Percentiles rank a stretch among this genome's conserved stretches.
Conservation (phyloP, 2,797 vertebrate genomes). For the Garrulus glandarius region DNA sequence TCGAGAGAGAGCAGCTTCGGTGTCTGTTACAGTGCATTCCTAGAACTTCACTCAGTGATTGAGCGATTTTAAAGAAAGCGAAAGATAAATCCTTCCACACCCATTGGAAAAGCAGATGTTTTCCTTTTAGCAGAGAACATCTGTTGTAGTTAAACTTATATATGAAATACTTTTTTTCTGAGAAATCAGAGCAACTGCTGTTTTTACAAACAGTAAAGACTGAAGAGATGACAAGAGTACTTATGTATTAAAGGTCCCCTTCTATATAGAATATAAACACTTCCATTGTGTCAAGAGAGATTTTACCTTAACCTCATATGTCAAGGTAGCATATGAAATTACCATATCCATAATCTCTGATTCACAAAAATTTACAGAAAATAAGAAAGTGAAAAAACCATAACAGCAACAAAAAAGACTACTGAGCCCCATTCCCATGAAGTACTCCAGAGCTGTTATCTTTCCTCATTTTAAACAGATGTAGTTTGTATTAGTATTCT, state of each 20-base stretch:
- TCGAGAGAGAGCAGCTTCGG: background rate
- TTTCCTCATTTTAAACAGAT: background rate
- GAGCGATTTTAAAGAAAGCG: background rate
- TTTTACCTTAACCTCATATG: background rate
- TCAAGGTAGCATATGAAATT: background rate
- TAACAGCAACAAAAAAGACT: background rate
- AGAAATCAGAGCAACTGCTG: background rate
- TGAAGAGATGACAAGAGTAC: background rate
- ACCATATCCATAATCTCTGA: background rate
- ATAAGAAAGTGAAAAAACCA: too few relatives aligned
- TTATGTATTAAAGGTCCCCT: background rate
- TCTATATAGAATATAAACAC: background rate
- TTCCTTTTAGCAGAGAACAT: conserved; percentile 26
- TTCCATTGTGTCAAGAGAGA: background rate
- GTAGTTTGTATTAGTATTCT: background rate
- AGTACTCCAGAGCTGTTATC: background rate
- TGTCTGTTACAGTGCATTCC: background rate
- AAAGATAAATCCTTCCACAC: conserved; percentile 32
- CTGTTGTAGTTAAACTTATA: conserved; percentile 5
- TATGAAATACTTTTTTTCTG: background rate
- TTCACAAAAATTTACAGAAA: background rate
- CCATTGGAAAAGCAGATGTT: conserved; percentile 15
- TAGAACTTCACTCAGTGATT: conserved; percentile 8
- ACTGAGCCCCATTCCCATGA: background rate
- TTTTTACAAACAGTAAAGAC: background rate